Percentiles rank a stretch among this genome's conserved stretches.
phyloP scores from a whole-genome alignment of 2,797 vertebrate species.

The Acanthopagrus latus region DNA sequence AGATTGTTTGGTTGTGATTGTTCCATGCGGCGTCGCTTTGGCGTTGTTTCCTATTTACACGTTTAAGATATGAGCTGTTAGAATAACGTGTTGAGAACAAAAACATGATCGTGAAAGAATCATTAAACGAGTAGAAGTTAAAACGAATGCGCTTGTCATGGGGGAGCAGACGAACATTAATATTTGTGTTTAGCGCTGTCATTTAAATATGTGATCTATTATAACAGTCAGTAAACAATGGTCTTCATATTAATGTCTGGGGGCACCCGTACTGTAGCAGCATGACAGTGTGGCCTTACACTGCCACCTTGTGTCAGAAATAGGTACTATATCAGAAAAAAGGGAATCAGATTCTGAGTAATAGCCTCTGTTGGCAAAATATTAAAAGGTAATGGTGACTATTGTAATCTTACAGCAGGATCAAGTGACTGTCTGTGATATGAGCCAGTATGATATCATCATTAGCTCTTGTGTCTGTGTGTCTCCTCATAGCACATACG shows the following conservation, averaged over 20 bases:
- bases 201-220: not conserved
- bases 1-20: not conserved
- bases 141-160: not conserved
- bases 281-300: slow-evolving; percentile 17
- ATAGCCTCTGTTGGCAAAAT: not conserved
- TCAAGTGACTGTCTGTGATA: not conserved
- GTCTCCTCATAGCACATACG: slow-evolving; percentile 79
- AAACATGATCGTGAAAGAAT: not conserved
- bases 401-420: not conserved
- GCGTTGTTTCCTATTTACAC: not conserved
- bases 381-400: not conserved
- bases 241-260: not conserved
- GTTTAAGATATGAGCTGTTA: not conserved
- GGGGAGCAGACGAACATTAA: not conserved
- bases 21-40: not conserved
- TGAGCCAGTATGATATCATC: not conserved
- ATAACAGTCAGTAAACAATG: not conserved
- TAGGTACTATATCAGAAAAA: slow-evolving; percentile 17
- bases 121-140: not conserved
- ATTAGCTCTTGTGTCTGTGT: slow-evolving; percentile 1
- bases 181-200: not conserved
- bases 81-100: not conserved
- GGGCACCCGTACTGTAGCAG: not conserved
- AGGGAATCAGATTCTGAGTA: not conserved
- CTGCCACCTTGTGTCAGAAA: slow-evolving; percentile 70